Conservation (phyloP, 2,113 vertebrate genomes). For the Oreochromis spilurus region DNA sequence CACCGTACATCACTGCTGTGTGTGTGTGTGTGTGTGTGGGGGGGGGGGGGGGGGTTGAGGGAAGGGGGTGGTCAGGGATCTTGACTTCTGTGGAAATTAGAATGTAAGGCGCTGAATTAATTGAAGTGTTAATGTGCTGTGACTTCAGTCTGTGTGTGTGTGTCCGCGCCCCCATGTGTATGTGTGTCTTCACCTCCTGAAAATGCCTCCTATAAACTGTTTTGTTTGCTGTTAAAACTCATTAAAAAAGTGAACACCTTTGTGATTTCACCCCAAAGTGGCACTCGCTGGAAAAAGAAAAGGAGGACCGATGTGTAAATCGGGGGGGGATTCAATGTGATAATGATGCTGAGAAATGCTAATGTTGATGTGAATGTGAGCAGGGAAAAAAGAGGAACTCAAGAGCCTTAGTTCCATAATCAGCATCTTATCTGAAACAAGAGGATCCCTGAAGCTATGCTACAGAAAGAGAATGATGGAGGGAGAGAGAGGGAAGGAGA, state of each 20-base stretch:
- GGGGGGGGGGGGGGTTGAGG: no score
- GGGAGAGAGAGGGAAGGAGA: neutral
- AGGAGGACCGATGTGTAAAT: neutral
- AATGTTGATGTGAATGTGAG: neutral
- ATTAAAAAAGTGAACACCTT: slow-evolving; percentile 52
- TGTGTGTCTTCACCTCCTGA: neutral
- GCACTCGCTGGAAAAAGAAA: neutral
- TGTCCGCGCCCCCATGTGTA: neutral
- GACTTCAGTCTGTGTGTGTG: slow-evolving; percentile 32
- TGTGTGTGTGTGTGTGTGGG: neutral
- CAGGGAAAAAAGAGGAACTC: neutral
- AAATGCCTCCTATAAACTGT: slow-evolving; percentile 34
- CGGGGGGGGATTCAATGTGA: neutral
- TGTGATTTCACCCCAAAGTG: slow-evolving; percentile 42
- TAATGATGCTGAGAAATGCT: slow-evolving; percentile 11
- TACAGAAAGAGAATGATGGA: neutral
- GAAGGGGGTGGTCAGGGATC: slow-evolving; percentile 44
- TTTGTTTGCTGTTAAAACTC: slow-evolving; percentile 64
- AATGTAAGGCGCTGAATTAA: slow-evolving; percentile 63
- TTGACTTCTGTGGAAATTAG: slow-evolving; percentile 61
- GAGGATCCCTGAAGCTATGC: slow-evolving; percentile 17
- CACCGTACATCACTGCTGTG: neutral
- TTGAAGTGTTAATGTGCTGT: slow-evolving; percentile 72
- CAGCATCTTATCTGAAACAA: slow-evolving; percentile 25
- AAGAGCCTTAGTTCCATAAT: slow-evolving; percentile 10